Conservation (phyloP, 2,113 vertebrate species). For the Otus sunia region DNA sequence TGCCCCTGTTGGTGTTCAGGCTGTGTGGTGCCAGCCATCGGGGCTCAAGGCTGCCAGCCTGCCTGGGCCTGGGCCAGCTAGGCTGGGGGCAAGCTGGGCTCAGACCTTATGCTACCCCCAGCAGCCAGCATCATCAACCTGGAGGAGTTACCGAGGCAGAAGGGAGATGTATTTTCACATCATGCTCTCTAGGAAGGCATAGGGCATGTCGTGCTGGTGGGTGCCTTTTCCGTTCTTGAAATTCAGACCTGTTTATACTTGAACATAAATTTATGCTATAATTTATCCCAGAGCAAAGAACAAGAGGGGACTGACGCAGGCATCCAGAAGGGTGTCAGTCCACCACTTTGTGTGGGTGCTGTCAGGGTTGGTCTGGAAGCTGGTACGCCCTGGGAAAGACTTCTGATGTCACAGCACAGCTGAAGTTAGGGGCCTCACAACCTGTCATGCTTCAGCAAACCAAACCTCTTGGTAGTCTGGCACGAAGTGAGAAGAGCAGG, state of each 20-base stretch:
- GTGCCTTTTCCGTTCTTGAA: neutral
- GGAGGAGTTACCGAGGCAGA: neutral
- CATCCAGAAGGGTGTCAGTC: neutral
- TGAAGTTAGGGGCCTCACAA: neutral
- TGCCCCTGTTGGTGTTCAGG: neutral
- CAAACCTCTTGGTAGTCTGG: neutral
- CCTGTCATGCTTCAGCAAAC: neutral
- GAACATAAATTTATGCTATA: neutral
- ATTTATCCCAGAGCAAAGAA: neutral
- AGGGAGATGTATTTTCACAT: neutral
- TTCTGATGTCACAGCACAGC: neutral
- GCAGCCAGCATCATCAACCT: neutral
- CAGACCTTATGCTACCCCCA: neutral
- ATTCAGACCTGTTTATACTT: neutral
- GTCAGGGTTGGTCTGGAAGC: neutral
- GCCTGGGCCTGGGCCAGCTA: neutral
- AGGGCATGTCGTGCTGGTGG: neutral
- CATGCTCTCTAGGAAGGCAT: neutral
- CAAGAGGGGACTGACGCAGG: accelerated
- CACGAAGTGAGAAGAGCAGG: neutral
- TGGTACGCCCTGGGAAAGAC: neutral
- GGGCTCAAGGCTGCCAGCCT: neutral
- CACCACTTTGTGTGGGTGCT: neutral
- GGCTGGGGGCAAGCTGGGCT: neutral
- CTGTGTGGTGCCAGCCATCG: neutral